Percentiles rank a stretch among this genome's conserved stretches.
These are phyloP conservation scores for Alexandromys fortis DNA, from an alignment of 2,113 vertebrate species.

Conservation along the genomic window DNA sequence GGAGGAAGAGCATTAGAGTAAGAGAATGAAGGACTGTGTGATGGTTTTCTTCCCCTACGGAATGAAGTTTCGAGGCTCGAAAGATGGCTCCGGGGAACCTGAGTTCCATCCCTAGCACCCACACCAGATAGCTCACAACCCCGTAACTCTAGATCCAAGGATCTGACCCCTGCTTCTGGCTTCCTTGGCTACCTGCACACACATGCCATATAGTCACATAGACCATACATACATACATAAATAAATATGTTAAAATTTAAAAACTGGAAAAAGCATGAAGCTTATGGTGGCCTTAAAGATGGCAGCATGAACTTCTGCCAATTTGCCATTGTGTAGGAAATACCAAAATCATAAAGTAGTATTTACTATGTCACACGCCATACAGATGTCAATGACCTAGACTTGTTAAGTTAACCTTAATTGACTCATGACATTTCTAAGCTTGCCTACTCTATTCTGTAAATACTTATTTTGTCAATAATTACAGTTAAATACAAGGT, in stretches of 20 bases:
- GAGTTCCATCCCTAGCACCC: not conserved
- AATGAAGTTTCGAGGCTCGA: not conserved
- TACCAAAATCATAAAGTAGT: slow-evolving; percentile 18
- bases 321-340: slow-evolving; percentile 25
- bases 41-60: not conserved
- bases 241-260: not conserved
- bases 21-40: not conserved
- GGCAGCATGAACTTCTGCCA: slow-evolving; percentile 31
- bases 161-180: not conserved
- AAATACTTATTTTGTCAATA: slow-evolving; percentile 42
- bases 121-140: not conserved
- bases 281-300: slow-evolving; percentile 6
- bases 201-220: not conserved
- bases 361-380: not conserved
- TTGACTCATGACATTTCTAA: slow-evolving; percentile 3
- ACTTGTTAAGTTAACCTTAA: slow-evolving; percentile 44
- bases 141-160: not conserved
- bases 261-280: not conserved
- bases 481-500: slow-evolving; percentile 29
- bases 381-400: not conserved
- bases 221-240: not conserved
- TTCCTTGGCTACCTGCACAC: not conserved
- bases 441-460: slow-evolving; percentile 20
- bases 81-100: not conserved
- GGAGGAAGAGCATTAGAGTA: slow-evolving; percentile 36